Base-by-base conservation (phyloP, 2,888 invertebrate species). In the Pterobdella sp. region DNA sequence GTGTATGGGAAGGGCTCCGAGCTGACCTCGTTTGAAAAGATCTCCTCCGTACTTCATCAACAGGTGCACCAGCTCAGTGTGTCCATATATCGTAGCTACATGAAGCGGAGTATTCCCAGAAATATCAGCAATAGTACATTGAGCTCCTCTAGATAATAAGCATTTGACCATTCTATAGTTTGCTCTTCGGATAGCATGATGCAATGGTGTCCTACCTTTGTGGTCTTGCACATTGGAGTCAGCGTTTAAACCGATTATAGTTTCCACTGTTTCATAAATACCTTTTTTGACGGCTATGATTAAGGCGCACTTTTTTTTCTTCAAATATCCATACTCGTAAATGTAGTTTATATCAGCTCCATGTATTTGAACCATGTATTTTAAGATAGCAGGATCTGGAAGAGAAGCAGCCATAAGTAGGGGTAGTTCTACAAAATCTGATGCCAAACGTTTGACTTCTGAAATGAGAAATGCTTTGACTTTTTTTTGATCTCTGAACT, bases 1-100 rank as follows among this genome's bases (percentile, higher is more conserved):
- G 72, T 78, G 77, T 60, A 78, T 74, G 3, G 78, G 77, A 18
- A 78, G 76, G 18, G 78, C 77, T 4, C 78, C 78, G 26, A 72
- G 73, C 37, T 74, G 76, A 31, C 76, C 78, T 56, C 75, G 75
- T 70, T 76, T 77, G 74, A 76, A 78, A 31, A 76, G 63, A 49
- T 78, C 77, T 26, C 74, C 77, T 22, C 75, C 76, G 37, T 76
- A 76, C n/a, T 74, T 72, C 34, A 76, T 37, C 64, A 78, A 60
- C 63, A 78, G 65, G 42, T 74, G 77, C 14, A 76, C 77, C 64
- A 78, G 74, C 52, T 77, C 77, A 49, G 74, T 66, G 65, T 78
- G 78, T 18, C 78, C 78, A 56, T 75, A 78, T 49, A 76, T 78
- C 18, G 77, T 75, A 14, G 78, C 77, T 7, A 77, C 72, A 37